Percentiles rank a stretch among this genome's conserved stretches.
These are phyloP conservation scores for Lepidocyrtoides sp. DNA, from an alignment of 2,888 invertebrate species.

Conservation along the genomic window DNA sequence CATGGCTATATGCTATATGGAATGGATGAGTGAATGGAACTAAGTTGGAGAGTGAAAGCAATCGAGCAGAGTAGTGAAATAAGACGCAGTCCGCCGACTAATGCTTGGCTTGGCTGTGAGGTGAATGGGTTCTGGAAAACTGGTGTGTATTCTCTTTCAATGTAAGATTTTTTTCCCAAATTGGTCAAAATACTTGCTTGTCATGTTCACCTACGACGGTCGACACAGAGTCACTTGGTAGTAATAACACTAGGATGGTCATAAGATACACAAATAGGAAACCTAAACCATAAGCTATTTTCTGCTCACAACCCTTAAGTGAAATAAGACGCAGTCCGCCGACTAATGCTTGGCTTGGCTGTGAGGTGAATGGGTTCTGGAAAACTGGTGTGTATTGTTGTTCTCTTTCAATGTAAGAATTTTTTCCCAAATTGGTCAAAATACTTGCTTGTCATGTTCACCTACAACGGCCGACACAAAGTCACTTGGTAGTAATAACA, in stretches of 20 bases:
- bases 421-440: neutral
- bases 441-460: too few relatives aligned
- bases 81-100: neutral
- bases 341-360: neutral
- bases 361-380: neutral
- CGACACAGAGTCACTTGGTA: too few relatives aligned
- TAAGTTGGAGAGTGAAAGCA: conserved; percentile 32
- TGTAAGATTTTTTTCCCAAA: neutral
- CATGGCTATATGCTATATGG: neutral
- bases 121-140: neutral
- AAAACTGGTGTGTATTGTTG: neutral
- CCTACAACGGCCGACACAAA: too few relatives aligned
- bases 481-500: too few relatives aligned
- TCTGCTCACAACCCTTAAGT: neutral
- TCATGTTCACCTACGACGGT: too few relatives aligned
- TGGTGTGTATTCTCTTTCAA: neutral
- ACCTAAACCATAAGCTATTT: neutral
- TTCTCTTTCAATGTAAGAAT: neutral
- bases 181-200: too few relatives aligned
- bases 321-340: neutral
- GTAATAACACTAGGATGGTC: neutral
- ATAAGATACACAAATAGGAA: neutral
- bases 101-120: neutral
- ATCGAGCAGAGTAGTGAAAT: conserved; percentile 15
- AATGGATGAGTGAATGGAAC: neutral